Evolutionary conservation across 2,113 vertebrate species (phyloP).

Genomic region (Benitochromis conjunctus): DNA sequence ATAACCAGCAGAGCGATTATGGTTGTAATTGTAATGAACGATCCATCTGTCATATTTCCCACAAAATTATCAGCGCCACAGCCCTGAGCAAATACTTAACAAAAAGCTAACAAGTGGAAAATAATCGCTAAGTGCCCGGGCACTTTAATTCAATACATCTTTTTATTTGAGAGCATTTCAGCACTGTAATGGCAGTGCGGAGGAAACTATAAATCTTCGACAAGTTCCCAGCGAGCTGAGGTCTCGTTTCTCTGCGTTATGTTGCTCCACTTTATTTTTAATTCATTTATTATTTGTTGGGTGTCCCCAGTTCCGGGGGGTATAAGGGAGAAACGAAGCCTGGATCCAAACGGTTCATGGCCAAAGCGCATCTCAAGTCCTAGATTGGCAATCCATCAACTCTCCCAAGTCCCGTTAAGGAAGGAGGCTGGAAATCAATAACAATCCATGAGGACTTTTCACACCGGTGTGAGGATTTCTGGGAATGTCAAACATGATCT

Average conservation of each 20-base stretch:
- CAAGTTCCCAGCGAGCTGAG: conserved; percentile 33
- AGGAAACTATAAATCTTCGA: conserved; percentile 56
- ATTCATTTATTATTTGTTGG: conserved; percentile 58
- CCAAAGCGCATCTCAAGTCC: conserved; percentile 53
- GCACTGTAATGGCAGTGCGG: conserved; percentile 9
- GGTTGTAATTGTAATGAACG: conserved; percentile 64
- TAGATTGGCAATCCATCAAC: conserved; percentile 61
- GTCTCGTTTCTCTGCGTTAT: conserved; percentile 8
- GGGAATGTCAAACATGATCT: conserved; percentile 55
- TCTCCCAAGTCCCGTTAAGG: conserved; percentile 49
- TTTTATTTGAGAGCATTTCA: conserved; percentile 53
- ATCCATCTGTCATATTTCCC: conserved; percentile 70
- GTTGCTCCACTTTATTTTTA: conserved; percentile 41
- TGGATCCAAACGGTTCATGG: conserved; percentile 43
- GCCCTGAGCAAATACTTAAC: conserved; percentile 66
- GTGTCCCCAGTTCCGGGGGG: conserved; percentile 15
- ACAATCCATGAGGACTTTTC: conserved; percentile 52
- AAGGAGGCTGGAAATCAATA: conserved; percentile 58
- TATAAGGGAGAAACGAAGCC: conserved; percentile 25
- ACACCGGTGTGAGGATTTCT: conserved; percentile 46
- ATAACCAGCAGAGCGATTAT: conserved; percentile 53
- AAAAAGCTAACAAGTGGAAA: conserved; percentile 69
- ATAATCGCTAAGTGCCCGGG: conserved; percentile 62
- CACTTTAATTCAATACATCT: conserved; percentile 63
- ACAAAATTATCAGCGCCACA: conserved; percentile 58